phyloP scores from a whole-genome alignment of 2,113 vertebrate genomes.

The Ptyas mucosa region DNA sequence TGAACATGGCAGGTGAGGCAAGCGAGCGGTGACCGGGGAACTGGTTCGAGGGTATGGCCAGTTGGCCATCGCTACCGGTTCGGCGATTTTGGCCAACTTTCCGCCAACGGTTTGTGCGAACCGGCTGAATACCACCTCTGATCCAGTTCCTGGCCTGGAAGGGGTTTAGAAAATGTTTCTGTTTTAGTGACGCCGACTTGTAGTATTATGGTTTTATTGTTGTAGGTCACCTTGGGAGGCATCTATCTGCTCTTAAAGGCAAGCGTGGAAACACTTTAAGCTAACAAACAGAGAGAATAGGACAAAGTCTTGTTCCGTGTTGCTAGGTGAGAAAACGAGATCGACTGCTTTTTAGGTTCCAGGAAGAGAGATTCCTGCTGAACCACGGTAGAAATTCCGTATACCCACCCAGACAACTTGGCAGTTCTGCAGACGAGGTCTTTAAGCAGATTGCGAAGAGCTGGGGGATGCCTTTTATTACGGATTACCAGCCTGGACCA shows the following conservation, averaged over 20 bases:
- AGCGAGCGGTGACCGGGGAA: too few species aligned
- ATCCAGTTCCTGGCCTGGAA: not conserved
- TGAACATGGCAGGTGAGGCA: too few species aligned
- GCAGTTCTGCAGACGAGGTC: not conserved
- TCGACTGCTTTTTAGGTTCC: not conserved
- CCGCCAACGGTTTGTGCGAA: too few species aligned
- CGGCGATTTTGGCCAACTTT: too few species aligned
- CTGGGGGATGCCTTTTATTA: not conserved
- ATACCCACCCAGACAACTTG: not conserved
- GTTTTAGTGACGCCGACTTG: not conserved
- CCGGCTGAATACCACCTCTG: too few species aligned
- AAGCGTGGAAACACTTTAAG: not conserved
- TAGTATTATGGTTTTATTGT: not conserved
- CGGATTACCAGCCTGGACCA: not conserved
- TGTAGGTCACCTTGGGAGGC: not conserved
- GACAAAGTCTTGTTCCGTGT: not conserved
- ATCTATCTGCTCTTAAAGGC: not conserved
- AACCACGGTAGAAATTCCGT: not conserved
- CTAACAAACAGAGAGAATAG: not conserved
- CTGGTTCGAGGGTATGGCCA: too few species aligned
- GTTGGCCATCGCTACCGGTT: too few species aligned
- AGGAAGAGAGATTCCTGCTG: not conserved
- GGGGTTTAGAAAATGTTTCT: not conserved
- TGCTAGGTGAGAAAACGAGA: not conserved
- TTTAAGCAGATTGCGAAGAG: not conserved